phyloP scores from a whole-genome alignment of 2,797 vertebrate genomes.

The Propithecus deckenii region DNA sequence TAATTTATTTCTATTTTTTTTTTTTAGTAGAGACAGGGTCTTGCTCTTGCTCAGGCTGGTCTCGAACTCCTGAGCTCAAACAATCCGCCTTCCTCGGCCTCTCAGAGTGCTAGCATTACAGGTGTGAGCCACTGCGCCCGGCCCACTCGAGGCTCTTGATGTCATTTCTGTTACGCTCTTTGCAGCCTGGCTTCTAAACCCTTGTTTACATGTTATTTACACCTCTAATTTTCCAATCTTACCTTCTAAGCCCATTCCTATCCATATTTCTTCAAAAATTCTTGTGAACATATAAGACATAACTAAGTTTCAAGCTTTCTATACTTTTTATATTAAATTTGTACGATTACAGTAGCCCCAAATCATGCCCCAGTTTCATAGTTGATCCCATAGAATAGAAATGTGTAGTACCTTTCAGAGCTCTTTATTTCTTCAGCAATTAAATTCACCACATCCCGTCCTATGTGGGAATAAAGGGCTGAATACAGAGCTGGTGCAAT shows the following conservation, averaged over 20 bases:
- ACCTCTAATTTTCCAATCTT: not conserved
- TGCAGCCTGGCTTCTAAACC: not conserved
- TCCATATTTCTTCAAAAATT: not conserved
- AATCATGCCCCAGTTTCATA: not conserved
- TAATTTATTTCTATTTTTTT: no score
- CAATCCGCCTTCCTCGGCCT: no score
- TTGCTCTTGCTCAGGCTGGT: no score
- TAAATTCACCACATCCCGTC: slow-evolving; percentile 94
- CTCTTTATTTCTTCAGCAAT: slow-evolving; percentile 91
- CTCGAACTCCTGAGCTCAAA: no score
- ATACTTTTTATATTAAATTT: not conserved
- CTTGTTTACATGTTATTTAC: not conserved
- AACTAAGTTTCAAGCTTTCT: not conserved
- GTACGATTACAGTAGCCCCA: not conserved
- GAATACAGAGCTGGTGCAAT: slow-evolving; percentile 91
- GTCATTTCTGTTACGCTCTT: not conserved
- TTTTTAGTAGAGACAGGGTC: no score
- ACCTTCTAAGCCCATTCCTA: not conserved
- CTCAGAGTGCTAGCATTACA: no score
- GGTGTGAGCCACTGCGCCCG: no score
- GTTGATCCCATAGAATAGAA: slow-evolving; percentile 56
- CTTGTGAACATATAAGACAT: not conserved
- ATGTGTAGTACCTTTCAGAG: slow-evolving; percentile 88
- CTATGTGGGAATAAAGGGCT: slow-evolving; percentile 92
- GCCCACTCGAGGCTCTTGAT: not conserved